Evolutionary conservation across 2,888 invertebrate genomes (phyloP), one percentile per base, ranked within the genome.

Genomic region (Lacanobia oleracea): DNA sequence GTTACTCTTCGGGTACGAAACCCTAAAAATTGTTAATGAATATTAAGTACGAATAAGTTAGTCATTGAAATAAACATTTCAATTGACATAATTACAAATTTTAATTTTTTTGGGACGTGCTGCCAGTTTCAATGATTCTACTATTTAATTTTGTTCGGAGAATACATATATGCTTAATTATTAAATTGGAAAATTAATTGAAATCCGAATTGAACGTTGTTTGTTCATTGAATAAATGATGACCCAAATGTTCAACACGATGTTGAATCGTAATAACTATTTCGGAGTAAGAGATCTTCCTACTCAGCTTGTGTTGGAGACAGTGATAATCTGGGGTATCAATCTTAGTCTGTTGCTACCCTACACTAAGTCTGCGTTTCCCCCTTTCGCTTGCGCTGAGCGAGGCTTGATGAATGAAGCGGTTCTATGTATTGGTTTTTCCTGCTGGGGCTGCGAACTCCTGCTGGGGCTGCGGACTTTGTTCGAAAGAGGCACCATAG

Each of bases 141-240:
- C 0, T 76, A 18, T 43, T 75, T 33, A 37, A 56, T 62, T 21
- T 7, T 33, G 16, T 14, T 37, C 23, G 12, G 21, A 27, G 5
- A 43, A 57, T 43, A 12, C 1, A 45, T 50, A 21, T 21, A 6
- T 6, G n/a, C 37, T 57, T 57, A 23, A 43, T 27, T 33, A 64
- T 57, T 37, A 23, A n/a, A 45, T 43, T 51, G n/a, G 8, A 37
- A 50, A 14, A 57, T 57, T 65, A 21, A 37, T 73, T 45, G 23
- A 1, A 73, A 51, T 16, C 9, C 7, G 9, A 65, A 65, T n/a
- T 18, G 18, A 50, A 18, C 9, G 14, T 50, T 18, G 48, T 57
- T 69, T 43, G 40, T 50, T 57, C 33, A 23, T 12, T 75, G 33
- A 75, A 57, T 65, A 75, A 66, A 57, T 65, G 9, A n/a, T 14